Evolutionary conservation across 2,888 invertebrate species (phyloP).

Genomic region (Cynaeus angustus): DNA sequence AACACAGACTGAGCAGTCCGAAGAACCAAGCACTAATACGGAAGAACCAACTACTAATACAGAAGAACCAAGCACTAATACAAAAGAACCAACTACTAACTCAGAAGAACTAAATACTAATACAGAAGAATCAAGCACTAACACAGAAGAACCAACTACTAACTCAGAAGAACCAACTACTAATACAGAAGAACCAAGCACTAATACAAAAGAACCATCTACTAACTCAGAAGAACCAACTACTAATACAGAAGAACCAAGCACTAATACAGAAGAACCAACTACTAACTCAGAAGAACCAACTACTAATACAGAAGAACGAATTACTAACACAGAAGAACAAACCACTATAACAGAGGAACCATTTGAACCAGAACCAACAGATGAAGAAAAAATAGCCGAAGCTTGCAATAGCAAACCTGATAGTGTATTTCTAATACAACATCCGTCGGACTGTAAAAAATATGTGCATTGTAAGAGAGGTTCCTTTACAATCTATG

Average conservation of each 20-base stretch:
- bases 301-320: neutral
- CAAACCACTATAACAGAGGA: neutral
- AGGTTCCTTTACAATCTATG: neutral
- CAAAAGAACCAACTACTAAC: no score
- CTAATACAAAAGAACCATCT: neutral
- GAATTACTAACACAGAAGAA: neutral
- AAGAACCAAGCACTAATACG: no score
- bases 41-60: no score
- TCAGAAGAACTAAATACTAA: no score
- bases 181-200: no score
- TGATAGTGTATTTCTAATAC: neutral
- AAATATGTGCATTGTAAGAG: neutral
- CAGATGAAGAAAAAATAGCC: constrained; percentile 1
- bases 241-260: no score
- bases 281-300: neutral
- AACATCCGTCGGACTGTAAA: neutral
- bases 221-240: no score
- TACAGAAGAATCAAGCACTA: no score
- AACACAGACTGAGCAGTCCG: no score
- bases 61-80: no score
- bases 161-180: no score
- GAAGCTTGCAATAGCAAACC: neutral
- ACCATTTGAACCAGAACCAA: neutral
- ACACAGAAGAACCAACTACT: no score
- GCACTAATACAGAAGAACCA: neutral